These are phyloP conservation scores for Sebastes matsubarae DNA, from an alignment of 2,797 vertebrate genomes.

Conservation along the genomic window DNA sequence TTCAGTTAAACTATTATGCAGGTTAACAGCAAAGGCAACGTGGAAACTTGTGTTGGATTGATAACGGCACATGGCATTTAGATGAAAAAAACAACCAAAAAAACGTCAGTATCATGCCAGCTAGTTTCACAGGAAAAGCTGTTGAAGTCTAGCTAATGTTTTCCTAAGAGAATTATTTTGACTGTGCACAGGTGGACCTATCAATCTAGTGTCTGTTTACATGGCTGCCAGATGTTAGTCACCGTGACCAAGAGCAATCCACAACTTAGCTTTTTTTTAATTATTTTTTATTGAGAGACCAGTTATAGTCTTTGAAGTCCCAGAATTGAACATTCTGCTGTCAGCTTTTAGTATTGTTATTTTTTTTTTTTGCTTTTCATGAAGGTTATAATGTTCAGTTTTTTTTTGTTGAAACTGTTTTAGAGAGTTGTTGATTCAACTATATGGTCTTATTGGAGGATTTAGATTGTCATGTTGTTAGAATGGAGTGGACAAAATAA, in stretches of 20 bases:
- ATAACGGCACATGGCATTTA: conserved; percentile 27
- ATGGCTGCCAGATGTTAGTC: conserved; percentile 78
- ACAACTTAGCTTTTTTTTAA: conserved; percentile 11
- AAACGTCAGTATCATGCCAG: conserved; percentile 19
- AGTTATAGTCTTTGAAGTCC: neutral
- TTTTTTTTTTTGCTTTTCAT: neutral
- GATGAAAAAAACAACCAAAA: neutral
- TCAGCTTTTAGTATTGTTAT: neutral
- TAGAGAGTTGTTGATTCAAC: too few relatives aligned
- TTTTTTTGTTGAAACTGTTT: too few relatives aligned
- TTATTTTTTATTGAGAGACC: neutral
- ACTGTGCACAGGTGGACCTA: conserved; percentile 80
- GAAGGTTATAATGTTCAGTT: neutral
- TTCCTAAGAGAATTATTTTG: conserved; percentile 68
- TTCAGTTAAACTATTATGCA: neutral
- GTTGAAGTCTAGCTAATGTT: conserved; percentile 57
- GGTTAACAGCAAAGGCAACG: neutral
- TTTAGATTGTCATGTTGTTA: neutral
- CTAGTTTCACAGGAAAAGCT: conserved; percentile 54
- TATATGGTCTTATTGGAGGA: too few relatives aligned
- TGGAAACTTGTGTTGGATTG: conserved; percentile 14
- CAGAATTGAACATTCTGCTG: neutral
- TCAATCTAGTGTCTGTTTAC: conserved; percentile 78
- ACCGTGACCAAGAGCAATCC: conserved; percentile 53
- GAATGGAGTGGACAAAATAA: neutral